A percentile compares a stretch with the other conserved stretches of the same genome.
phyloP scores from a whole-genome alignment of 2,888 invertebrate species.

The Drosophila rellima region DNA sequence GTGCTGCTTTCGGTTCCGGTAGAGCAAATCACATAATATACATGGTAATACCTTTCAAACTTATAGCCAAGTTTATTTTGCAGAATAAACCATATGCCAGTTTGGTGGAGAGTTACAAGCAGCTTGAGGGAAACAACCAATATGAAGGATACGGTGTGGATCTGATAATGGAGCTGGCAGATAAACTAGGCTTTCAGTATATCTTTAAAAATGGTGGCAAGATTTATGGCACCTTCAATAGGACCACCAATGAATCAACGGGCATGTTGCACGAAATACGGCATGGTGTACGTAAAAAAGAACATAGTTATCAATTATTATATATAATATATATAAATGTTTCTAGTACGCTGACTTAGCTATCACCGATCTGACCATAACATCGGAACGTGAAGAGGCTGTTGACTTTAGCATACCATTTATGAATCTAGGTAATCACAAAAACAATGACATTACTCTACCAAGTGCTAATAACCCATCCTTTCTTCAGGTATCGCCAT shows the following conservation, averaged over 20 bases:
- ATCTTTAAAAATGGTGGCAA: slow-evolving; percentile 92
- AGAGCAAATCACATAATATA: too few species aligned
- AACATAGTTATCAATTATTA: neutral
- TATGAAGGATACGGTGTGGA: slow-evolving; percentile 96
- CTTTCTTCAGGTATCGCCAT: slow-evolving; percentile 92
- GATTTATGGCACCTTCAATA: slow-evolving; percentile 90
- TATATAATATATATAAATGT: neutral
- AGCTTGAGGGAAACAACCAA: slow-evolving; percentile 91
- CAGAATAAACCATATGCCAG: slow-evolving; percentile 93
- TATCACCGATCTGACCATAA: slow-evolving; percentile 95
- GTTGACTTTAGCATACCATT: slow-evolving; percentile 98
- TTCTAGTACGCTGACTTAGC: slow-evolving; percentile 94
- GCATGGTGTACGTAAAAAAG: slow-evolving; percentile 86
- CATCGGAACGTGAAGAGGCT: slow-evolving; percentile 93
- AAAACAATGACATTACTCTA: neutral
- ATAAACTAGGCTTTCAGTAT: slow-evolving; percentile 93
- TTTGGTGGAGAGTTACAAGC: slow-evolving; percentile 89
- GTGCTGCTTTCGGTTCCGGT: slow-evolving; percentile 90
- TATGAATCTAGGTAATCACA: slow-evolving; percentile 91
- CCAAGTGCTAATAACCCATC: neutral
- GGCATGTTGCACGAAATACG: slow-evolving; percentile 95
- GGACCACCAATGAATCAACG: slow-evolving; percentile 90
- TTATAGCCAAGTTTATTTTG: neutral
- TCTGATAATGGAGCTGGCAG: slow-evolving; percentile 92
- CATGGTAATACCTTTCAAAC: neutral